Percentiles rank a stretch among this genome's conserved stretches.
Conservation (phyloP, 2,797 vertebrate species). For the Notolepis coatsorum region DNA sequence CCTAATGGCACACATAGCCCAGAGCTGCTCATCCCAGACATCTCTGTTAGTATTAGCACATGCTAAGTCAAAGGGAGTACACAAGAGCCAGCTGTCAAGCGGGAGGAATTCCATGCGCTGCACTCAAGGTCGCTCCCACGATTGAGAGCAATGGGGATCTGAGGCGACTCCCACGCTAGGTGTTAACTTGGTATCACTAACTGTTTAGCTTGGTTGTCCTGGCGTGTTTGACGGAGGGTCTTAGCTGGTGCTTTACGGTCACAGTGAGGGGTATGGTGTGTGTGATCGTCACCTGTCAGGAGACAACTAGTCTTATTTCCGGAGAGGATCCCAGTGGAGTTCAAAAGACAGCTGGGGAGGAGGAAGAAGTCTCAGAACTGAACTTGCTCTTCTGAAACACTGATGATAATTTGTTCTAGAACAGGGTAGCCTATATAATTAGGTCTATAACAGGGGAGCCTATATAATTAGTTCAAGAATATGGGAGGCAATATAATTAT, state of each 20-base stretch:
- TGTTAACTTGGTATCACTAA: constrained; percentile 69
- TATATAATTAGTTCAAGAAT: no score
- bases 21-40: constrained; percentile 68
- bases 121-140: constrained; percentile 72
- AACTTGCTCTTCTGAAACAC: neutral
- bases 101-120: constrained; percentile 61
- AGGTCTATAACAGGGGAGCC: no score
- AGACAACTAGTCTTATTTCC: neutral
- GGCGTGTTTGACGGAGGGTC: constrained; percentile 53
- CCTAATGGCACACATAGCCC: constrained; percentile 68
- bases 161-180: constrained; percentile 61
- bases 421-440: no score
- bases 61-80: constrained; percentile 63
- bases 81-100: constrained; percentile 70
- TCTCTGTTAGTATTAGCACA: constrained; percentile 66
- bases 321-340: neutral
- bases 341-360: neutral
- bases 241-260: constrained; percentile 50
- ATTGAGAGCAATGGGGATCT: constrained; percentile 42
- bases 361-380: neutral
- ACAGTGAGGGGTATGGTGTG: constrained; percentile 15
- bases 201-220: constrained; percentile 67
- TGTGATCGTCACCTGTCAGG: constrained; percentile 44
- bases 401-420: no score
- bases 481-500: no score